Evolutionary conservation across 2,797 vertebrate species (phyloP), one percentile per base, ranked within the genome.

Genomic region (Cossypha caffra): DNA sequence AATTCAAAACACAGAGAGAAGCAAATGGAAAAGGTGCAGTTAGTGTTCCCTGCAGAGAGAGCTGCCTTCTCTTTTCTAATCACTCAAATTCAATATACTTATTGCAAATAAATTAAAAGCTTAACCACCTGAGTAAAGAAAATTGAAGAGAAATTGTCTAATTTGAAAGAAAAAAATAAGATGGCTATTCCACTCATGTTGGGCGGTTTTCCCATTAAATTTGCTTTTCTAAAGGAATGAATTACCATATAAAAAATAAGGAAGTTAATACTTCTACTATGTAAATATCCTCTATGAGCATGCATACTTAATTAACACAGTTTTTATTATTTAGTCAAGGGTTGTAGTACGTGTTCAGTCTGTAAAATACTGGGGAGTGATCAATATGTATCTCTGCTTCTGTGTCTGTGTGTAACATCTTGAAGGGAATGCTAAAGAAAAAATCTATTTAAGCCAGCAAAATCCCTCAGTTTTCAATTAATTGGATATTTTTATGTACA

Each of bases 41-140:
- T 48, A 71, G 40, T 7, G 18, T 5, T 72, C 54, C 23, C n/a
- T 7, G 33, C 33, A 35, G 1, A 10, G 25, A 50, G 40, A 13
- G 37, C 28, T 86, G 40, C 45, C 13, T 71, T 38, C 57, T 63
- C 2, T 59, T 68, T 42, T 52, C 35, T 50, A 37, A 9, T 10
- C 47, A 29, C 31, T 78, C 45, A 21, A 52, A 71, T 52, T 68
- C 57, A 45, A 29, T 31, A 4, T 3, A 4, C 2, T 33, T 31
- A 18, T 14, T 82, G 45, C 10, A 58, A 68, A 54, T 20, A 7
- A 54, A 69, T 45, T 20, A 13, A 15, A 51, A 55, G 11, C 69
- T 71, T 20, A 71, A 54, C 15, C 10, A 10, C 20, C 8, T 0
- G 0, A 40, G 9, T 40, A 48, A 75, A 75, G 52, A 83, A 19